Evolutionary conservation across 1,140 invertebrate genomes (phyloP), one percentile per base, ranked within the genome.

Genomic region (Drosophila tropicalis): DNA sequence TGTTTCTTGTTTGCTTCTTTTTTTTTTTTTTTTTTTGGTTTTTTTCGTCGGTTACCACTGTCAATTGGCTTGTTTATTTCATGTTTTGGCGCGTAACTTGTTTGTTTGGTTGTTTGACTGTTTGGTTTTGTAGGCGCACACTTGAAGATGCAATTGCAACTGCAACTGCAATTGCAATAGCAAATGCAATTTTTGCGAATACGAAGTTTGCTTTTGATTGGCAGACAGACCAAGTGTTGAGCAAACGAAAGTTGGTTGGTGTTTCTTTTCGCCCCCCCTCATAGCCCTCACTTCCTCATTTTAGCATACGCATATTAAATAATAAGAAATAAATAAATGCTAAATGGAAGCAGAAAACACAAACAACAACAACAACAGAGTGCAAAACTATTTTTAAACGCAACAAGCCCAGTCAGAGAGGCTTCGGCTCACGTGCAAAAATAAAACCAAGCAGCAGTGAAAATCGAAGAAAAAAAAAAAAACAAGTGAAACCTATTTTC

Each of bases 61-160:
- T 76, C 76, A 82, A 87, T 87, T 87, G 79, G 83, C 83, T 86
- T 87, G 83, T 87, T 83, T 73, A 80, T 76, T 83, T 83, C 84
- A 80, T 83, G 79, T 87, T 89, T 89, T 76, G 76, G 84, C 84
- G 84, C 84, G 72, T 63, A 89, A 87, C 84, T 89, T 83, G 83
- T 87, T 87, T 89, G 72, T 77, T 67, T 54, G 56, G 36, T 40
- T 70, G 65, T 67, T 72, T 58, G 56, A 22, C 44, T 51, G 44
- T 51, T 51, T 51, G 44, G 78, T 34, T 56, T 29, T 62, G 65
- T 47, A 55, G 62, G 47, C 63, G 62, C 66, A 62, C 60, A 61
- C 66, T 78, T 82, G 67, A 72, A 72, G 73, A 71, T 63, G 51
- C 65, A 44, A 44, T 44, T 67, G 72, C 40, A 51, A 60, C 70